phyloP scores from a whole-genome alignment of 2,888 invertebrate genomes.

The Polydrusus pterygomalis region DNA sequence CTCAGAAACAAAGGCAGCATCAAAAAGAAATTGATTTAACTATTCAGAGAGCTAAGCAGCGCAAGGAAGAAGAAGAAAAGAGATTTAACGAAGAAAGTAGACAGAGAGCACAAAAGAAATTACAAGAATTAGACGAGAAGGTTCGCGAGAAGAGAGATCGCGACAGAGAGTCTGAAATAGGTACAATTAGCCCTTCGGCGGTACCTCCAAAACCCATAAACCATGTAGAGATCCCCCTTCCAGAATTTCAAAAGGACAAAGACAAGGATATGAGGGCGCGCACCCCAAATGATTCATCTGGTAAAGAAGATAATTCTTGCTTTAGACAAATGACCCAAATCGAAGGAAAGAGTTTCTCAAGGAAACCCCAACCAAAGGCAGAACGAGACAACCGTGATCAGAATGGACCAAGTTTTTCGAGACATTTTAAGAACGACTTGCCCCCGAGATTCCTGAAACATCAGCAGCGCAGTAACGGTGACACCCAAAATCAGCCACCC shows the following conservation, averaged over 20 bases:
- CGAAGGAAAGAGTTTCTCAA: constrained; percentile 66
- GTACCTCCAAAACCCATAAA: constrained; percentile 71
- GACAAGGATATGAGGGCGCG: constrained; percentile 63
- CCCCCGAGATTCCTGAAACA: constrained; percentile 91
- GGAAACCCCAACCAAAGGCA: constrained; percentile 57
- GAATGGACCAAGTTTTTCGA: constrained; percentile 79
- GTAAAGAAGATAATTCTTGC: constrained; percentile 49
- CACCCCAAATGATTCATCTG: constrained; percentile 59
- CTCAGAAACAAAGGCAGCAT: constrained; percentile 54
- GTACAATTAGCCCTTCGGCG: constrained; percentile 70
- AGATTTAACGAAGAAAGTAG: constrained; percentile 77
- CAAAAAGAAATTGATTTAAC: constrained; percentile 83
- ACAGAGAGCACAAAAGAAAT: constrained; percentile 78
- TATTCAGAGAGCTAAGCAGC: constrained; percentile 87
- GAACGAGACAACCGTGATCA: constrained; percentile 71
- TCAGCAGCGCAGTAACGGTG: constrained; percentile 69
- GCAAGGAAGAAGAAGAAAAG: constrained; percentile 92
- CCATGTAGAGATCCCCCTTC: constrained; percentile 72
- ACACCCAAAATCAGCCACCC: constrained; percentile 47
- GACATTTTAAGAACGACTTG: constrained; percentile 87
- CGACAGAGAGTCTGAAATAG: constrained; percentile 71
- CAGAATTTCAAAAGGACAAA: constrained; percentile 75
- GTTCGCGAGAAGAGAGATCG: constrained; percentile 77
- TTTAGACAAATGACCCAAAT: constrained; percentile 71
- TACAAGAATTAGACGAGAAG: constrained; percentile 81